These are phyloP conservation scores for Camptogramma bilineatum DNA, from an alignment of 2,888 invertebrate species.

Conservation along the genomic window DNA sequence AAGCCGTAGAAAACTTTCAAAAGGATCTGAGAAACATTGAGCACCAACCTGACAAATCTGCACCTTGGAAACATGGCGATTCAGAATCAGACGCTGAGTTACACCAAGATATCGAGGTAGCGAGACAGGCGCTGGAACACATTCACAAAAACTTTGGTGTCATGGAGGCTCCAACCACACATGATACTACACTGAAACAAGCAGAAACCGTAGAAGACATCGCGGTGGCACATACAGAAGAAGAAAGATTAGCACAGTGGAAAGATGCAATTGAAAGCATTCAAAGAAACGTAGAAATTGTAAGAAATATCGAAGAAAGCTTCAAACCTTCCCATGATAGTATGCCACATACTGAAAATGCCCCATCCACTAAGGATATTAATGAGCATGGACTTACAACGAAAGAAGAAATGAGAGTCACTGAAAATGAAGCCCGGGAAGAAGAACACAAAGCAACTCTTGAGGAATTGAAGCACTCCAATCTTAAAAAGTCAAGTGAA, in stretches of 20 bases:
- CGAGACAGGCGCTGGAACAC: slow-evolving; percentile 66
- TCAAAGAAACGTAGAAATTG: slow-evolving; percentile 65
- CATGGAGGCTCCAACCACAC: slow-evolving; percentile 60
- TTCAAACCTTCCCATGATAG: slow-evolving; percentile 50
- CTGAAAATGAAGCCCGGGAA: slow-evolving; percentile 27
- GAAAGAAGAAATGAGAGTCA: slow-evolving; percentile 35
- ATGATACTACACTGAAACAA: slow-evolving; percentile 46
- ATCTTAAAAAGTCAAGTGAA: slow-evolving; percentile 39
- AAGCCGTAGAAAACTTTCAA: slow-evolving; percentile 73
- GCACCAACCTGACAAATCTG: slow-evolving; percentile 48
- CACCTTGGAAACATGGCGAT: slow-evolving; percentile 49
- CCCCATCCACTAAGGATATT: slow-evolving; percentile 4
- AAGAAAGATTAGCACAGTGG: slow-evolving; percentile 70
- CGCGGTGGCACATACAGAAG: slow-evolving; percentile 55
- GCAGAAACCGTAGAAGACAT: slow-evolving; percentile 51
- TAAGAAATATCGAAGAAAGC: slow-evolving; percentile 70
- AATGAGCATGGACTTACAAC: slow-evolving; percentile 24
- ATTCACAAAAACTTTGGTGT: slow-evolving; percentile 65
- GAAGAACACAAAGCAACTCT: slow-evolving; percentile 25
- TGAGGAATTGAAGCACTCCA: slow-evolving; percentile 17
- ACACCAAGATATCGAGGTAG: slow-evolving; percentile 68
- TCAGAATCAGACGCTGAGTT: slow-evolving; percentile 58
- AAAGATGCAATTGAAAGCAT: slow-evolving; percentile 67
- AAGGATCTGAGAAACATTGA: slow-evolving; percentile 65
- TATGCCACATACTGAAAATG: slow-evolving; percentile 20